These are phyloP conservation scores for Orthonevra nobilis DNA, from an alignment of 2,888 invertebrate genomes.

Conservation along the genomic window DNA sequence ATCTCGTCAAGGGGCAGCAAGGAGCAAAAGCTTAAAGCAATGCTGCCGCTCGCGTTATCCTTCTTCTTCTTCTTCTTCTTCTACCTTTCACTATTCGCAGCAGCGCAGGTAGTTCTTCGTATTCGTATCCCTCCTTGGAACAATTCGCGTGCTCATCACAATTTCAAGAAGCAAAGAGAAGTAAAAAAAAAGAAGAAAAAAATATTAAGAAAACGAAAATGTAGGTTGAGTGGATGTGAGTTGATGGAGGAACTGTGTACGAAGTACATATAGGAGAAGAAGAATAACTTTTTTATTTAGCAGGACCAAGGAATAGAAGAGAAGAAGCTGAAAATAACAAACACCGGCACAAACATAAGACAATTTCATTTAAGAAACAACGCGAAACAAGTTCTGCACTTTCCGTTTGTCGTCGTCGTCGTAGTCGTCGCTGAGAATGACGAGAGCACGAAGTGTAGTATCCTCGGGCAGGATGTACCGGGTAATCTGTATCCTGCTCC, in stretches of 20 bases:
- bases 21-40: not conserved
- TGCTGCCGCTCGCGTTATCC: slow-evolving; percentile 8
- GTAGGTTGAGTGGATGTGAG: slow-evolving; percentile 64
- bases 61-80: too few relatives aligned
- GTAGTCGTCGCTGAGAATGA: slow-evolving; percentile 3
- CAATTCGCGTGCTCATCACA: slow-evolving; percentile 63
- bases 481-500: slow-evolving; percentile 28
- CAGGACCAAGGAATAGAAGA: slow-evolving; percentile 6
- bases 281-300: slow-evolving; percentile 63
- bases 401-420: slow-evolving; percentile 44
- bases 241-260: slow-evolving; percentile 46
- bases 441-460: slow-evolving; percentile 22
- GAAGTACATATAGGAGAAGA: slow-evolving; percentile 16
- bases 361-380: slow-evolving; percentile 54
- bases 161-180: slow-evolving; percentile 53
- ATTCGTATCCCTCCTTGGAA: slow-evolving; percentile 20
- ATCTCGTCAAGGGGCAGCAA: slow-evolving; percentile 8
- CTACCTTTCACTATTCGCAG: slow-evolving; percentile 24
- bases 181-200: slow-evolving; percentile 61
- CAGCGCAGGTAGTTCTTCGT: slow-evolving; percentile 1
- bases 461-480: slow-evolving; percentile 25
- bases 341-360: slow-evolving; percentile 18
- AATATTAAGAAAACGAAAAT: slow-evolving; percentile 67
- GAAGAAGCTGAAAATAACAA: not conserved
- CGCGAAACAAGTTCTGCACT: slow-evolving; percentile 41